phyloP scores from a whole-genome alignment of 1,140 invertebrate genomes.

The Rhagoletis pomonella region DNA sequence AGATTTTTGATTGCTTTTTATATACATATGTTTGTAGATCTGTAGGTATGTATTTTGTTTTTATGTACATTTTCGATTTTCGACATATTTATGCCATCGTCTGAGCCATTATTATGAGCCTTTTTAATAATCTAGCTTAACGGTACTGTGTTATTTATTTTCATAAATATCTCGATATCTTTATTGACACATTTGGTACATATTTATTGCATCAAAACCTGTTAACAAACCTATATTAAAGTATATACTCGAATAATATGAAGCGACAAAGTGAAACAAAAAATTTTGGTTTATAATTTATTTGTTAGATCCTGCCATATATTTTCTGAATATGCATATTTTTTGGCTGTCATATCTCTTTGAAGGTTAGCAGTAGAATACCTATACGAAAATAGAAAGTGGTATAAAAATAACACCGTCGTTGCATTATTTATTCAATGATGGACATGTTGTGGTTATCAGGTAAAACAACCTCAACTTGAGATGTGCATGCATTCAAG shows the following conservation, averaged over 20 bases:
- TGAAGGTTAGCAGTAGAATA: neutral
- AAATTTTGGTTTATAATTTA: neutral
- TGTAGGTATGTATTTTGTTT: neutral
- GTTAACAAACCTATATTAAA: neutral
- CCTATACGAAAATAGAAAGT: no score
- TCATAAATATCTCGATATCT: slow-evolving; percentile 21
- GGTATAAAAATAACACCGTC: no score
- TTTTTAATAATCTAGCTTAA: neutral
- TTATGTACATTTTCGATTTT: neutral
- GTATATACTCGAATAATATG: neutral
- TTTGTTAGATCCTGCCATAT: neutral
- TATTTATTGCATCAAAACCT: neutral
- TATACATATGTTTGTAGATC: neutral
- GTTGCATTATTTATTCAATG: no score
- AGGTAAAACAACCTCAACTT: no score
- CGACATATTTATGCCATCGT: no score
- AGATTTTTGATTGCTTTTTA: neutral
- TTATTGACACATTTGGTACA: neutral
- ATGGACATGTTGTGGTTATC: no score
- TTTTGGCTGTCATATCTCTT: neutral
- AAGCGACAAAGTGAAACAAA: neutral
- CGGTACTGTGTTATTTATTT: neutral
- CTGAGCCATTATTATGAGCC: neutral
- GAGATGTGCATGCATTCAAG: no score
- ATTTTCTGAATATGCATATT: neutral